These are phyloP conservation scores for Ctenosaura bakeri DNA, from an alignment of 2,797 vertebrate genomes.

Conservation along the genomic window DNA sequence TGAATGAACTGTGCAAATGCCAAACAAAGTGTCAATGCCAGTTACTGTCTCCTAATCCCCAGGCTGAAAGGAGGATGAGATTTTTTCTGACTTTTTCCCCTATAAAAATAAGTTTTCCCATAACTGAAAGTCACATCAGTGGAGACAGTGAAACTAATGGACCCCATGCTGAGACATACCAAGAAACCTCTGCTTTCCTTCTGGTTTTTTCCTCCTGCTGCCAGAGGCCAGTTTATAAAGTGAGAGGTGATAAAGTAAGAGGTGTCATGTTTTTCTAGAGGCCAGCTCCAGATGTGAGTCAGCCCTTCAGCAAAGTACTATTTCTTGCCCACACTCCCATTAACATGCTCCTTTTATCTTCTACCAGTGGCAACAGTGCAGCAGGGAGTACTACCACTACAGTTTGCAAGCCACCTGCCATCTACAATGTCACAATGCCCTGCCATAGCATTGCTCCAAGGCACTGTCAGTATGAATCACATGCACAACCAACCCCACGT, in stretches of 20 bases:
- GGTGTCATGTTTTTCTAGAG: neutral
- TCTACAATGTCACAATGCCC: neutral
- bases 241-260: neutral
- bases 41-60: slow-evolving; percentile 14
- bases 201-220: neutral
- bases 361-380: neutral
- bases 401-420: neutral
- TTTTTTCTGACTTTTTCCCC: slow-evolving; percentile 22
- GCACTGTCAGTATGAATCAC: neutral
- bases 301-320: neutral
- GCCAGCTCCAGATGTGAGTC: neutral
- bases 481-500: too few species aligned
- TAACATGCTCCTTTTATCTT: neutral
- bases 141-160: neutral
- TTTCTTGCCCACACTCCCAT: neutral
- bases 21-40: slow-evolving; percentile 57
- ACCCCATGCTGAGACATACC: neutral
- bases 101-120: slow-evolving; percentile 27
- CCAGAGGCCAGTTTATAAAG: neutral
- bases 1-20: slow-evolving; percentile 17
- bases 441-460: neutral
- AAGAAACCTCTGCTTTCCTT: too few species aligned
- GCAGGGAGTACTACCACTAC: too few species aligned
- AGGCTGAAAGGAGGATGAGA: slow-evolving; percentile 41
- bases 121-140: slow-evolving; percentile 9